Conservation (phyloP, 1,140 invertebrate genomes). For the Achroia grisella region DNA sequence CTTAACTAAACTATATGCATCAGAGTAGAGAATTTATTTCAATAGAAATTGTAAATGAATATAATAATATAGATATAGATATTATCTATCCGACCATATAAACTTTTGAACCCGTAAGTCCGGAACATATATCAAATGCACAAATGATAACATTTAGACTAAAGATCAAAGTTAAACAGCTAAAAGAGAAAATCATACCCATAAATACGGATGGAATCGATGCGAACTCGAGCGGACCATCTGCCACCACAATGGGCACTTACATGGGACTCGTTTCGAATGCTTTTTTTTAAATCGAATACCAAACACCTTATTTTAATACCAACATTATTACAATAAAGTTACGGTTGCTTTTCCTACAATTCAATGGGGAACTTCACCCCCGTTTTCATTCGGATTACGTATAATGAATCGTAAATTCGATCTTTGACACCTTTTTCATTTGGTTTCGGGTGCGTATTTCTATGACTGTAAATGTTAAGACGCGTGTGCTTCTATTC, state of each 20-base stretch:
- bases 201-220: slow-evolving; percentile 1
- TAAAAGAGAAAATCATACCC: too few relatives aligned
- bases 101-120: too few relatives aligned
- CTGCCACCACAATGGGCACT: slow-evolving; percentile 67
- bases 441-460: slow-evolving; percentile 58
- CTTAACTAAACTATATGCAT: too few relatives aligned
- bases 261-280: slow-evolving; percentile 55
- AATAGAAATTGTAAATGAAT: too few relatives aligned
- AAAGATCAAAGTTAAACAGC: too few relatives aligned
- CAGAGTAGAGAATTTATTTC: too few relatives aligned
- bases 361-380: slow-evolving; percentile 5
- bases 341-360: slow-evolving; percentile 13
- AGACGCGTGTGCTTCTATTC: not conserved
- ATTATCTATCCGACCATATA: too few relatives aligned
- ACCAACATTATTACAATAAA: slow-evolving; percentile 8
- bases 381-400: slow-evolving; percentile 64
- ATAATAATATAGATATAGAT: too few relatives aligned
- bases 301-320: slow-evolving; percentile 7
- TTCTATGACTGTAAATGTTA: slow-evolving; percentile 44
- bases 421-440: slow-evolving; percentile 73
- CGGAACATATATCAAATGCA: too few relatives aligned
- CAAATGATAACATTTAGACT: too few relatives aligned
- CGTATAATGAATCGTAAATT: slow-evolving; percentile 73
- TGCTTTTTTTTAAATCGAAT: slow-evolving; percentile 59
- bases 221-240: slow-evolving; percentile 43